phyloP scores from a whole-genome alignment of 2,113 vertebrate species.

The Brienomyrus brachyistius region DNA sequence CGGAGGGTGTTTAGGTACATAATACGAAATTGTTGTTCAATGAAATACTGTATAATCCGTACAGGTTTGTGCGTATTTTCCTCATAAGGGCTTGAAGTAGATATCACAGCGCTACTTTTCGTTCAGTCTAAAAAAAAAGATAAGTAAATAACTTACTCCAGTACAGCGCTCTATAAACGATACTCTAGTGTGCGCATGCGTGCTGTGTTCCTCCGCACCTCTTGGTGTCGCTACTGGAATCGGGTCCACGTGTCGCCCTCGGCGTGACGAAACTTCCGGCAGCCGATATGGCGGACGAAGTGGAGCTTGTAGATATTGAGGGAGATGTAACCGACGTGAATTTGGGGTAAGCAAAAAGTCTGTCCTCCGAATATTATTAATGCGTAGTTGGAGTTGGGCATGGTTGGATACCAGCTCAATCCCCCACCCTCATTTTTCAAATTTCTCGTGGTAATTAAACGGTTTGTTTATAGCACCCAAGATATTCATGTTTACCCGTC shows the following conservation, averaged over 20 bases:
- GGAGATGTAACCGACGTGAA: constrained; percentile 64
- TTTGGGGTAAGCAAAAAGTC: constrained; percentile 36
- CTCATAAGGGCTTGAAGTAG: not conserved
- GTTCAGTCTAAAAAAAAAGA: not conserved
- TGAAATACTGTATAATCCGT: not conserved
- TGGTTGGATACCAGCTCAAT: not conserved
- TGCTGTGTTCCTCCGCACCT: not conserved
- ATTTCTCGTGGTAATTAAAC: not conserved
- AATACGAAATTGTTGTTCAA: not conserved
- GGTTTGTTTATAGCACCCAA: not conserved
- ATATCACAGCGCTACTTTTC: not conserved
- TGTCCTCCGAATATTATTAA: not conserved
- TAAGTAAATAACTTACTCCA: not conserved
- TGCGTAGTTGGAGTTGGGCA: not conserved
- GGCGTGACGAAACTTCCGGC: constrained; percentile 6
- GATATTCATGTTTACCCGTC: not conserved
- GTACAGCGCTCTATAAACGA: not conserved
- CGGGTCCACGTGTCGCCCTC: not conserved
- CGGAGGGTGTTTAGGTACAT: not conserved
- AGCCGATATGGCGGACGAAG: constrained; percentile 69
- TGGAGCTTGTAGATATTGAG: constrained; percentile 83
- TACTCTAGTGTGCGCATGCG: not conserved
- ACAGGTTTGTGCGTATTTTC: not conserved
- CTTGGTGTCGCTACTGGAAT: not conserved
- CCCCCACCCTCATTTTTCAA: not conserved